Evolutionary conservation across 35 echinoderm and acorn worm genomes (phyloP).

Genomic region (Heliocidaris tuberculata): DNA sequence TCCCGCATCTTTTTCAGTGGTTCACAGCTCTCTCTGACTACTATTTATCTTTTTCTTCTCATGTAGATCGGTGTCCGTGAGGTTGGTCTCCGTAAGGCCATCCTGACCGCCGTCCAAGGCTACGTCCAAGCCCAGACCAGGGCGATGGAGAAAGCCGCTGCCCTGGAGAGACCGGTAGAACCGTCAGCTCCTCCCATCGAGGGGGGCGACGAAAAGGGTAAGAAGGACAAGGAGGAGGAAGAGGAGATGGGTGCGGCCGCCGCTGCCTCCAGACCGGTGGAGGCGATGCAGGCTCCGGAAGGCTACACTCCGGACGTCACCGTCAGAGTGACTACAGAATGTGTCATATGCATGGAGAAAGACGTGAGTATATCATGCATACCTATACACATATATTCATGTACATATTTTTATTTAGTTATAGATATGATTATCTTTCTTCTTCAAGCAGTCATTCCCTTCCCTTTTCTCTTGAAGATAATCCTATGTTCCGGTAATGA

Average conservation of each 20-base stretch:
- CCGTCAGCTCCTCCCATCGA: slow-evolving; percentile 17
- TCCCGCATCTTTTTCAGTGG: too few species aligned
- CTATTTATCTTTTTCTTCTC: background rate
- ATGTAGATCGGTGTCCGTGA: slow-evolving; percentile 71
- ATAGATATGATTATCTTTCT: background rate
- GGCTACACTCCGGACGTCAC: slow-evolving; percentile 69
- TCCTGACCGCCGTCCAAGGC: slow-evolving; percentile 55
- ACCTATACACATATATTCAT: too few species aligned
- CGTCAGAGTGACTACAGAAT: slow-evolving; percentile 84
- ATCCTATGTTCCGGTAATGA: too few species aligned
- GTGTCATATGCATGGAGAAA: slow-evolving; percentile 89
- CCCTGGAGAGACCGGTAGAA: slow-evolving; percentile 44
- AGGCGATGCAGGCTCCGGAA: slow-evolving; percentile 32
- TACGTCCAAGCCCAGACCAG: slow-evolving; percentile 53
- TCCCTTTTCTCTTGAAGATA: too few species aligned
- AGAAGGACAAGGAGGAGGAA: background rate
- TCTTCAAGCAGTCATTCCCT: too few species aligned
- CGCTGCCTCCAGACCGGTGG: slow-evolving; percentile 10
- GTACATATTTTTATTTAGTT: background rate
- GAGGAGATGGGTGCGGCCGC: slow-evolving; percentile 43
- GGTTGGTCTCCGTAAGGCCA: slow-evolving; percentile 57
- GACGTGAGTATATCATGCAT: too few species aligned
- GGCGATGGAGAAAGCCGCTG: slow-evolving; percentile 62
- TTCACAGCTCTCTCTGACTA: too few species aligned
- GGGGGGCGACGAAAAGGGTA: background rate